Base-by-base conservation (phyloP, 2,888 invertebrate genomes). In the Stratiomys singularior region DNA sequence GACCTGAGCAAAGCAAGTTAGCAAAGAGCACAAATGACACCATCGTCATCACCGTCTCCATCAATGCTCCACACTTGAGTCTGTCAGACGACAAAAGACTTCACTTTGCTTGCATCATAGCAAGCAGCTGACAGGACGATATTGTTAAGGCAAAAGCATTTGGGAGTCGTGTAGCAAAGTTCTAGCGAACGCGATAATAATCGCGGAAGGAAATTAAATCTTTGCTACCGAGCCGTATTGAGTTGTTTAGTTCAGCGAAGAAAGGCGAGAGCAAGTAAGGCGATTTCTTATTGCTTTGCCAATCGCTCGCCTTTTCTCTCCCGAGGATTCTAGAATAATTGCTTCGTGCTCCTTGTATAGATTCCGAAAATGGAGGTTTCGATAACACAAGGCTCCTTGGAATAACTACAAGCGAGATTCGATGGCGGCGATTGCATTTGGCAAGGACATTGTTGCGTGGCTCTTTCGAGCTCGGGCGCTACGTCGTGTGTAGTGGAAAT, bases 201-300 rank as follows among this genome's bases (percentile, higher is more conserved):
- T 74, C 74, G 74, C 74, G 58, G 44, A 74, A 74, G 74, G 74
- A 74, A 74, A 74, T 74, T 74, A 74, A 74, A 74, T 74, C 74
- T 30, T 58, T 28, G 58, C 30, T 60, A 60, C 58, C 56, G 21
- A 74, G 56, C 74, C 30, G 44, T 74, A 30, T 58, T 30, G 58
- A 74, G 37, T 74, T 37, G 44, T 23, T 30, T 46, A 30, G 30
- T 69, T 46, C 69, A 23, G 11, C 5, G 37, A 9, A 5, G 37
- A 9, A 37, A 37, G 37, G 37, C 37, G 3, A 37, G 37, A 3
- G n/a, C 7, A 7, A 23, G n/a, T 25, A 23, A 46, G 23, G 9
- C n/a, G 11, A 15, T 46, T 47, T n/a, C 69, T 15, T 30, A 21
- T 25, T 25, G 47, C 60, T 37, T 9, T 60, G 18, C 60, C 60